phyloP scores from a whole-genome alignment of 2,113 vertebrate species.

The Tragelaphus strepsiceros region DNA sequence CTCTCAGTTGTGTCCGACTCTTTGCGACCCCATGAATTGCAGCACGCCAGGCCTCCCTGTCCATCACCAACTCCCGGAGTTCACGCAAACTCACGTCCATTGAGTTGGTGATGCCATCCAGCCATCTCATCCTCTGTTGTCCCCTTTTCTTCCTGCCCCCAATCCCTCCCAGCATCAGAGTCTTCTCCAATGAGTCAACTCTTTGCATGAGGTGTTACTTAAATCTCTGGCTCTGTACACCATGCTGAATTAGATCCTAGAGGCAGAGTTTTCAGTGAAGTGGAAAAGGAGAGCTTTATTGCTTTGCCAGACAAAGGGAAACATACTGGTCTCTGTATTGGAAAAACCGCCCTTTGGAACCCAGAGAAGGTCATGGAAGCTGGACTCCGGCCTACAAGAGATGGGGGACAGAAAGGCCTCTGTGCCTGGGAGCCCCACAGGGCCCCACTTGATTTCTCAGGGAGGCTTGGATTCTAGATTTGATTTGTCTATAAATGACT shows the following conservation, averaged over 20 bases:
- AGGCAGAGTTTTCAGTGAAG: background rate
- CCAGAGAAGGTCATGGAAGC: background rate
- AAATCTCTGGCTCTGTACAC: background rate
- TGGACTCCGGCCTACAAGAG: background rate
- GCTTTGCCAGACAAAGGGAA: background rate
- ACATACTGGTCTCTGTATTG: background rate
- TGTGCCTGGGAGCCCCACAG: background rate
- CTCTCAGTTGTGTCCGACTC: no score
- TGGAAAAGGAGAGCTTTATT: background rate
- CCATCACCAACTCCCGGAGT: no score
- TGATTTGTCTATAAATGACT: background rate
- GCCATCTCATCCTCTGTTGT: no score
- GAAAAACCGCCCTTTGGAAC: background rate
- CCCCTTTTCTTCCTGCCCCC: no score
- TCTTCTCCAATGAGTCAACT: no score
- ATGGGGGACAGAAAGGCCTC: background rate
- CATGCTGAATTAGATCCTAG: background rate
- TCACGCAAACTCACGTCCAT: no score
- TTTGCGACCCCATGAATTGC: no score
- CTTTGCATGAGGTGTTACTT: background rate
- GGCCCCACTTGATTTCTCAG: background rate
- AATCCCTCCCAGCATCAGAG: no score
- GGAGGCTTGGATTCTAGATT: background rate
- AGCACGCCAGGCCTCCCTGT: no score
- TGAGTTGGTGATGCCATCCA: no score